Base-by-base conservation (phyloP, 2,113 vertebrate species). In the Lethenteron camtschaticum region DNA sequence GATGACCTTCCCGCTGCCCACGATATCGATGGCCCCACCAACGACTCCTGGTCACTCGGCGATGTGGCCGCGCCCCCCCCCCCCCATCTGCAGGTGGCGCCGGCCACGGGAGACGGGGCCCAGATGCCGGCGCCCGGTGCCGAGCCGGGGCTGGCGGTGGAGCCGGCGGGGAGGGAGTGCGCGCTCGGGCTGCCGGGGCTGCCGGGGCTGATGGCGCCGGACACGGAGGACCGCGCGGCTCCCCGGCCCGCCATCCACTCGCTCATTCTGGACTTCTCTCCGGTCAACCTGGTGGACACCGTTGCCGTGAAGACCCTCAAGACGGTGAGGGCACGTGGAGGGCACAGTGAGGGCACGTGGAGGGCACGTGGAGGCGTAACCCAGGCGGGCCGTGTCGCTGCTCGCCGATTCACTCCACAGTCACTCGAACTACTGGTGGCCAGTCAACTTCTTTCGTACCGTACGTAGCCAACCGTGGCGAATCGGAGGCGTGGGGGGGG, bases 221-320 rank as follows among this genome's bases (percentile, higher is more conserved):
- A 77, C 16, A 16, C 73, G 57, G 76, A 73, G 72, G 69, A 58
- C 14, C 69, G 24, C 3, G 5, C 60, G 6, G 4, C 57, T 13
- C 8, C 12, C 20, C 10, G 8, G 57, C 72, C 76, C 9, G 11
- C 75, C 68, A 85, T 91, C 72, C 77, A 79, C 0, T 74, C 81
- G 2, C 71, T 99, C 18, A 58, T 96, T 75, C 81, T 99, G 70
- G 92, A 96, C 77, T 80, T 99, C 71, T 82, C 83, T 18, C 71
- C 89, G 0, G 79, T 90, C 72, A 95, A 81, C 76, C 96, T 96
- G 1, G 77, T 94, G 76, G 94, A 99, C 72, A 94, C 86, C 0
- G 88, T 96, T 70, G 86, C 81, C 70, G 78, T 95, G 74, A 96
- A 99, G 77, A 85, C 78, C 13, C 73, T 96, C 63, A 80, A 81